These are phyloP conservation scores for Patiria pectinifera DNA, from an alignment of 53 echinoderm and acorn worm species.

Conservation along the genomic window DNA sequence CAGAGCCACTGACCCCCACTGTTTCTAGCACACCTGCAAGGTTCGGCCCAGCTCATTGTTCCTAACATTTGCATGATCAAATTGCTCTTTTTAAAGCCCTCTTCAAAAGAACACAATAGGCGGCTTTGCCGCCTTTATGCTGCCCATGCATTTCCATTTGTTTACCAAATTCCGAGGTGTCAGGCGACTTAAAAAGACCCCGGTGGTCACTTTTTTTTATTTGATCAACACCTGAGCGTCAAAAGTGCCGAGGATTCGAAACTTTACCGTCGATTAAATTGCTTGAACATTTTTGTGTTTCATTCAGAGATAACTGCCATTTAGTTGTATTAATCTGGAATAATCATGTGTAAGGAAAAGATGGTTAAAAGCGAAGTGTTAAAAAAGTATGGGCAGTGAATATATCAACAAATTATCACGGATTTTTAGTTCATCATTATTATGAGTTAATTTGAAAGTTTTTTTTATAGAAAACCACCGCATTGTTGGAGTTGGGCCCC, in stretches of 20 bases:
- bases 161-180: conserved; percentile 38
- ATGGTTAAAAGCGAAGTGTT: no score
- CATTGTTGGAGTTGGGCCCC: no score
- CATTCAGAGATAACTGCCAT: no score
- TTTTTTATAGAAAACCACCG: no score
- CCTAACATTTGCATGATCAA: conserved; percentile 36
- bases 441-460: no score
- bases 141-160: conserved; percentile 8
- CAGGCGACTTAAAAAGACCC: background rate
- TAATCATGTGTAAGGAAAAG: no score
- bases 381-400: no score
- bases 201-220: conserved; percentile 9
- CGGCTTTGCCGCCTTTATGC: background rate
- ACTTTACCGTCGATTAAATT: background rate
- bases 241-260: background rate
- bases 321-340: no score
- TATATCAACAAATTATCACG: background rate
- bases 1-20: no score
- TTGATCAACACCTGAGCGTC: background rate
- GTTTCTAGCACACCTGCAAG: conserved; percentile 8
- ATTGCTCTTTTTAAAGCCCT: conserved; percentile 46
- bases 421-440: no score
- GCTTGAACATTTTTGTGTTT: background rate
- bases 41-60: background rate
- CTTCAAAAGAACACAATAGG: conserved; percentile 4